phyloP scores from a whole-genome alignment of 2,113 vertebrate genomes.

The Chroicocephalus ridibundus region DNA sequence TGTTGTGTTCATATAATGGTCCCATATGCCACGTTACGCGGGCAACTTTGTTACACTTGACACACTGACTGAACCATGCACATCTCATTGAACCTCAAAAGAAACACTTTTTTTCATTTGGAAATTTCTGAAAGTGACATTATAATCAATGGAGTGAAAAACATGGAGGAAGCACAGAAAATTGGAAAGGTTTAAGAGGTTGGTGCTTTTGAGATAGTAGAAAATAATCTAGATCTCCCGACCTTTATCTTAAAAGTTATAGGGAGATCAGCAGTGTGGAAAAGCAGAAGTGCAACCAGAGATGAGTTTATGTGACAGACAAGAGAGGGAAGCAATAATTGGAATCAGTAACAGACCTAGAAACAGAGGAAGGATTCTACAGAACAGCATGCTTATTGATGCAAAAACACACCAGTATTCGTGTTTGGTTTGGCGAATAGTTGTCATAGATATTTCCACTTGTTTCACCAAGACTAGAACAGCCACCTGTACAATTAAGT shows the following conservation, averaged over 20 bases:
- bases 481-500: background rate
- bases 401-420: background rate
- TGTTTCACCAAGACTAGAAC: background rate
- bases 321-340: background rate
- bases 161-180: background rate
- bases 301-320: background rate
- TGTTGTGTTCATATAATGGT: background rate
- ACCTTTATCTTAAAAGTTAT: background rate
- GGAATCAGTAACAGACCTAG: background rate
- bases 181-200: background rate
- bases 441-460: background rate
- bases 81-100: background rate
- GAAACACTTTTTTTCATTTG: background rate
- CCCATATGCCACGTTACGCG: background rate
- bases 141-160: conserved; percentile 41
- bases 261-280: background rate
- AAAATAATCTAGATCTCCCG: background rate
- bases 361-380: background rate
- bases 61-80: background rate
- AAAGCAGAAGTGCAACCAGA: background rate
- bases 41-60: background rate
- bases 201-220: background rate
- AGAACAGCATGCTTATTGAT: background rate
- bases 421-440: background rate
- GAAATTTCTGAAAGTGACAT: conserved; percentile 10